Evolutionary conservation across 2,113 vertebrate species (phyloP), one percentile per base, ranked within the genome.

Genomic region (Mesocricetus auratus): DNA sequence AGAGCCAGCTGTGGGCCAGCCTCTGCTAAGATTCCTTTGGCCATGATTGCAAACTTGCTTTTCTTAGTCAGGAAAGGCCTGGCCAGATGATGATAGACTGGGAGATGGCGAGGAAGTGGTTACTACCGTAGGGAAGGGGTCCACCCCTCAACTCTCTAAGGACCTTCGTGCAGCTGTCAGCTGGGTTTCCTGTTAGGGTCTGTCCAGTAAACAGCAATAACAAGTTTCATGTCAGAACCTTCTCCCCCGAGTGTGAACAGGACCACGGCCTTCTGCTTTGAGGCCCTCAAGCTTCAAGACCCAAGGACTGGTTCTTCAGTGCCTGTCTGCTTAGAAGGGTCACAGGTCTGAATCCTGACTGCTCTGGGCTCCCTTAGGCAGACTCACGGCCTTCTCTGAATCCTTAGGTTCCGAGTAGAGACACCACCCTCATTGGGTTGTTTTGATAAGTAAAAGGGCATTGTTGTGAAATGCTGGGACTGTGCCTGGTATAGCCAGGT

Each of bases 11-110:
- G 21, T 0, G 53, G 66, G 2, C 53, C 68, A 33, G 31, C n/a
- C 73, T 6, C 10, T 1, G 89, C 56, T 22, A 2, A 6, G 0
- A 0, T 2, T 7, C 33, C n/a, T 66, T 12, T 31, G 24, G 17
- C 53, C 56, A 6, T 1, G 10, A 39, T 75, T 45, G 29, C 31
- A n/a, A 24, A 29, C 53, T 22, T 12, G 45, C 22, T 29, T 3
- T 39, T 69, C 53, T n/a, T 19, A 47, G 19, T 53, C 29, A 85
- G 86, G 56, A 60, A 1, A 66, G 36, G 26, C 91, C 0, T 26
- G 56, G 87, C 36, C 81, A 10, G 73, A 66, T 71, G 69, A 24
- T 3, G 56, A 29, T 0, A n/a, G 45, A 1, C 39, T 3, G 5
- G 8, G 50, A 64, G 12, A 19, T 1, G 3, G 31, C 50, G 19